Evolutionary conservation across 1,140 invertebrate genomes (phyloP).

Genomic region (Trissolcus basalis): DNA sequence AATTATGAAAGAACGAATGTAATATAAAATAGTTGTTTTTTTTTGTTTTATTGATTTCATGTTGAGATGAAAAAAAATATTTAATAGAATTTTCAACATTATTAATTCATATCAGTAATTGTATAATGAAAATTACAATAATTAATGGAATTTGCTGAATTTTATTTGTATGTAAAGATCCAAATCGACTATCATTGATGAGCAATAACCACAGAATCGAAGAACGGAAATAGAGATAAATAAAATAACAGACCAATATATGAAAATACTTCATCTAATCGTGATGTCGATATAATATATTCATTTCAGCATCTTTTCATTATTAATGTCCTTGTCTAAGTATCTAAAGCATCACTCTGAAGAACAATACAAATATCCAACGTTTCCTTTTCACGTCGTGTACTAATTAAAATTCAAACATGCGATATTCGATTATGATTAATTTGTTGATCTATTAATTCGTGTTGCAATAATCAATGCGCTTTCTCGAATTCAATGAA

Average conservation of each 20-base stretch:
- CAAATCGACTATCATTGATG: no score
- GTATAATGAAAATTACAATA: neutral
- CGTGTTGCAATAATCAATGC: no score
- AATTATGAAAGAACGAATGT: no score
- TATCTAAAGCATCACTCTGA: constrained; percentile 12
- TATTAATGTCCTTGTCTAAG: constrained; percentile 19
- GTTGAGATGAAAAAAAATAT: no score
- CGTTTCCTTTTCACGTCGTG: constrained; percentile 13
- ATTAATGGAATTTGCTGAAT: neutral
- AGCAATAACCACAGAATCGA: neutral
- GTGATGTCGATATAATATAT: constrained; percentile 21
- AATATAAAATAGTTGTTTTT: no score
- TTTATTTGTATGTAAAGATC: neutral
- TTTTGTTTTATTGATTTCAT: no score
- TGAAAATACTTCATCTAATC: constrained; percentile 12
- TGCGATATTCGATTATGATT: neutral
- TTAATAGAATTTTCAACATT: no score
- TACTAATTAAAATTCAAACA: constrained; percentile 17
- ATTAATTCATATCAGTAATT: no score
- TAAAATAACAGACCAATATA: constrained; percentile 4
- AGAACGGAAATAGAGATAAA: constrained; percentile 14
- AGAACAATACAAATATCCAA: constrained; percentile 9
- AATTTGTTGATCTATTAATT: no score
- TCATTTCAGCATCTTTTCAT: constrained; percentile 27
- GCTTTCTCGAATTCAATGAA: no score